Base-by-base conservation (phyloP, 2,888 invertebrate genomes). In the Xestoiulus laeticollis region DNA sequence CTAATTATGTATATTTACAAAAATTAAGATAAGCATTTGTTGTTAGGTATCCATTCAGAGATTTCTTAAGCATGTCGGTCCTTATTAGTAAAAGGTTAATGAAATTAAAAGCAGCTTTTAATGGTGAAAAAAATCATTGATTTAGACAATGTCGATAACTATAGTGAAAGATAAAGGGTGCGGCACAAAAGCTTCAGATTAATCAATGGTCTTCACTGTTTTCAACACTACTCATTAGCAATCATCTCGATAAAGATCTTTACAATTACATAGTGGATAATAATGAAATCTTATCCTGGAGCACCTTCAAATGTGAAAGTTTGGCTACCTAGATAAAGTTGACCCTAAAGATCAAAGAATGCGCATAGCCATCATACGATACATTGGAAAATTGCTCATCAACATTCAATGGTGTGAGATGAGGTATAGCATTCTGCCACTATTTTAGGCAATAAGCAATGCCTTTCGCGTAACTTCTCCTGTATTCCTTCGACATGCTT, bases 321-420 rank as follows among this genome's bases (percentile, higher is more conserved):
- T 68, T 14, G 26, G 68, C 68, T 68, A 68, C 68, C 68, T 26
- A 68, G 12, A 68, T 26, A 68, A 12, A 10, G 26, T 12, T 68
- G 68, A 68, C 68, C 68, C 68, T 68, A 68, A 68, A 68, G 26
- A 68, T 68, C 26, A 68, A 68, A 5, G 68, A 8, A 68, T 10
- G 68, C 26, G 68, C 26, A 26, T 68, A 26, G 10, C 26, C 68
- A 68, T 68, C 53, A 5, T n/a, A 68, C 68, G 10, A 26, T 68
- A 8, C 68, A 26, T 68, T 68, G 12, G 26, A 68, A 68, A 26
- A n/a, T n/a, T 26, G 2, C 68, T 68, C 68, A 68, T 68, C 53
- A 59, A 59, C n/a, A 59, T 59, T 19, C 53, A 59, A 59, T 59
- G 26, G 68, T 68, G 26, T 68, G 68, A 68, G 68, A 68, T 68